Base-by-base conservation (phyloP, 2,113 vertebrate species). In the Lucifuga dentata region DNA sequence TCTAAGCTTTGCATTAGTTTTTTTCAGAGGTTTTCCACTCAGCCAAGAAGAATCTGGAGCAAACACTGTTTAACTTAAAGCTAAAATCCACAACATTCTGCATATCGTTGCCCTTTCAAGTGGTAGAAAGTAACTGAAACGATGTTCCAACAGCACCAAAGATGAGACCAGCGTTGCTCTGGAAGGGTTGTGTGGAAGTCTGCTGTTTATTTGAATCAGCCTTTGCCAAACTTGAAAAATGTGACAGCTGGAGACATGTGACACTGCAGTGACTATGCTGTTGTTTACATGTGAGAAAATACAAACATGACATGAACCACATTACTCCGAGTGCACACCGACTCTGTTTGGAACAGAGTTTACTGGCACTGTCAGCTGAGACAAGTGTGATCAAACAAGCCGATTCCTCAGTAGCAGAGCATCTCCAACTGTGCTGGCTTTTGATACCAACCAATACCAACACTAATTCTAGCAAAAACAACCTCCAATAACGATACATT, bases 151-250 rank as follows among this genome's bases (percentile, higher is more conserved):
- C n/a, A n/a, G n/a, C 15, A 35, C n/a, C 5, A n/a, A 52, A 52
- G 17, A 46, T 51, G 40, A 51, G n/a, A n/a, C n/a, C 38, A 38
- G 29, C 59, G 50, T 12, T 52, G 29, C 41, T 49, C 19, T 38
- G 24, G n/a, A 35, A 41, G 11, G 35, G n/a, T n/a, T 48, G 43
- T 52, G 49, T 23, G 20, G 38, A 60, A 17, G 49, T 11, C 45
- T 53, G 32, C 35, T 35, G 19, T 61, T 53, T 43, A 23, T 33
- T 23, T 26, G 5, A 48, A 41, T 52, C 32, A 46, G 39, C 6
- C 6, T 3, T 38, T 2, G 26, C 12, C 45, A n/a, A 15, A 64
- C 26, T 7, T 29, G 26, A 7, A 29, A 29, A 29, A 29, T 29
- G 26, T 29, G 39, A 39, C 59, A 33, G 23, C 45, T 8, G 13